Base-by-base conservation (phyloP, 2,113 vertebrate species). In the Notarius quadriscutis region DNA sequence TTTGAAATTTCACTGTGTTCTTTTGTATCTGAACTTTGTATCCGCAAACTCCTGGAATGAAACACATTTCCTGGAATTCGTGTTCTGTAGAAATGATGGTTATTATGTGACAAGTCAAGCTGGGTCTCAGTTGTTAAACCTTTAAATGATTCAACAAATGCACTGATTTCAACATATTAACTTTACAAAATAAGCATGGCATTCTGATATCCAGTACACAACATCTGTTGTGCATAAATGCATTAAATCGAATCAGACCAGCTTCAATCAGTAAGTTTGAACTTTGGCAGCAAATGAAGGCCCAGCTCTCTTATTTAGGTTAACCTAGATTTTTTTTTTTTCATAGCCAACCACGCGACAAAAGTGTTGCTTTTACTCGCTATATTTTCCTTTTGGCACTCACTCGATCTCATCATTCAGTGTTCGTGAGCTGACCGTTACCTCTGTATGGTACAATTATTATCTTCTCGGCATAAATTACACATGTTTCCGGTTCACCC, bases 401-500 rank as follows among this genome's bases (percentile, higher is more conserved):
- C 34, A 1, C 0, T 17, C 53, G 18, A 41, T 77, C 27, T 0
- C 9, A 48, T 50, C 18, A 4, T 60, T 58, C 18, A n/a, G 18
- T 41, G 5, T 62, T 85, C 27, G 14, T 27, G 25, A 8, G 34
- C n/a, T 53, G 48, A 34, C 22, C 30, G 3, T 62, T 62, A 7
- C 4, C 15, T 80, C 53, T 57, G 30, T 25, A 7, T 81, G 15
- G 58, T 27, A 11, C 55, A 22, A 30, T 55, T 57, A 34, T 58
- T 58, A 22, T 81, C 7, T 81, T 57, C 50, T 55, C 75, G 11
- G n/a, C 41, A 30, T 67, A 53, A 41, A 65, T 17, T 7, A 12
- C 48, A 22, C 15, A 25, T 20, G 11, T 86, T 67, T 83, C 3
- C 51, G 72, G 20, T 88, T 83, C 65, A 79, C 91, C 4, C 92